Evolutionary conservation across 2,888 invertebrate genomes (phyloP).

Genomic region (Pseudeuparius sepicola): DNA sequence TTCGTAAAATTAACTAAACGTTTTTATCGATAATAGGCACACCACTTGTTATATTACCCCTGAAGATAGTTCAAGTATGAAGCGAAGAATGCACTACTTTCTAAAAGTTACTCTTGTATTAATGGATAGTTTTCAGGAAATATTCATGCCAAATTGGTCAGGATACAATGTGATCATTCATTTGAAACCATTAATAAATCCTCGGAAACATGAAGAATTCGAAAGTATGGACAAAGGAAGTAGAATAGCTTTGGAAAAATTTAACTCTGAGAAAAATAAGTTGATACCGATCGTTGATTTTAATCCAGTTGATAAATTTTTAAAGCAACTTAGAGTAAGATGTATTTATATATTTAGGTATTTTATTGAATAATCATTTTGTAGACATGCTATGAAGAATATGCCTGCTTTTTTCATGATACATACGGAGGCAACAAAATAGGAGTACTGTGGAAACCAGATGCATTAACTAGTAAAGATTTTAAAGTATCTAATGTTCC

Average conservation of each 20-base stretch:
- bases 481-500: slow-evolving; percentile 57
- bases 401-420: slow-evolving; percentile 85
- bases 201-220: slow-evolving; percentile 41
- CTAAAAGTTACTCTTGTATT: too few species aligned
- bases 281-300: slow-evolving; percentile 65
- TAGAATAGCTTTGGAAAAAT: slow-evolving; percentile 30
- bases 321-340: slow-evolving; percentile 65
- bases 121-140: slow-evolving; percentile 13
- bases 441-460: slow-evolving; percentile 76
- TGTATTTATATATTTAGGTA: too few species aligned
- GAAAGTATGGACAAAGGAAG: slow-evolving; percentile 25
- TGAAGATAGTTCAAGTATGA: not conserved
- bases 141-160: slow-evolving; percentile 35
- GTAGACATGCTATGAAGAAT: slow-evolving; percentile 61
- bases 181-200: slow-evolving; percentile 42
- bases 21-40: too few species aligned
- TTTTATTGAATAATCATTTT: too few species aligned
- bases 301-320: slow-evolving; percentile 61
- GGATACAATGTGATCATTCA: slow-evolving; percentile 72
- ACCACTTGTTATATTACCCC: too few species aligned
- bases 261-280: slow-evolving; percentile 32
- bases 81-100: not conserved
- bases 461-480: slow-evolving; percentile 47
- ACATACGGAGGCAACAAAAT: slow-evolving; percentile 77
- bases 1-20: too few species aligned